A percentile compares a stretch with the other conserved stretches of the same genome.
Evolutionary conservation across 2,797 vertebrate genomes (phyloP).

Genomic region (Centroberyx gerrardi): DNA sequence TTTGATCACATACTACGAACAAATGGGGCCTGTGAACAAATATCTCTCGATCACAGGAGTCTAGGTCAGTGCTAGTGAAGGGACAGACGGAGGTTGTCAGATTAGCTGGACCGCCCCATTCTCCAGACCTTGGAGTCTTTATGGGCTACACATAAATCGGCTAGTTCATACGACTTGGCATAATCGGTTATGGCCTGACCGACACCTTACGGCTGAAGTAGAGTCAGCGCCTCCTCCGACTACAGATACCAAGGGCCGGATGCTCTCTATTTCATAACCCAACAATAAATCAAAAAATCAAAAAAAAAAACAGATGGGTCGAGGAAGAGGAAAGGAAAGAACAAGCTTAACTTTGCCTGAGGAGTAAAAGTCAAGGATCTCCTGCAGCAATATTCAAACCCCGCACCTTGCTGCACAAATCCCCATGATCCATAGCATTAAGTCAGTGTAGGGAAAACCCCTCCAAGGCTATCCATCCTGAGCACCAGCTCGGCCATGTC

Average conservation of each 20-base stretch:
- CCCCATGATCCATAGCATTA: conserved; percentile 26
- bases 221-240: background rate
- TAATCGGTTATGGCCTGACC: background rate
- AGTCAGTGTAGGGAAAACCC: conserved; percentile 46
- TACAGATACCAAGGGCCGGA: background rate
- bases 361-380: background rate
- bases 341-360: background rate
- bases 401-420: background rate
- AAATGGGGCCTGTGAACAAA: background rate
- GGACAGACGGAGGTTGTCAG: conserved; percentile 2
- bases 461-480: conserved; percentile 48
- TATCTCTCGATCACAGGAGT: conserved; percentile 1
- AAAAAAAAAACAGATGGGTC: background rate
- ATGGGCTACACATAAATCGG: conserved; percentile 15
- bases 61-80: conserved; percentile 4
- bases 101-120: background rate
- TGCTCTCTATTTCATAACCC: background rate
- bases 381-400: background rate
- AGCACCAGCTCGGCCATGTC: conserved; percentile 31
- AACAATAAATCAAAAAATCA: conserved; percentile 4
- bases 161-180: background rate
- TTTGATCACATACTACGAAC: conserved; percentile 22
- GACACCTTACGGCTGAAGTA: background rate
- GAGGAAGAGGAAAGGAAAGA: background rate
- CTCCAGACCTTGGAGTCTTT: background rate